phyloP scores from a whole-genome alignment of 2,797 vertebrate species.

The Diplodus puntazzo region DNA sequence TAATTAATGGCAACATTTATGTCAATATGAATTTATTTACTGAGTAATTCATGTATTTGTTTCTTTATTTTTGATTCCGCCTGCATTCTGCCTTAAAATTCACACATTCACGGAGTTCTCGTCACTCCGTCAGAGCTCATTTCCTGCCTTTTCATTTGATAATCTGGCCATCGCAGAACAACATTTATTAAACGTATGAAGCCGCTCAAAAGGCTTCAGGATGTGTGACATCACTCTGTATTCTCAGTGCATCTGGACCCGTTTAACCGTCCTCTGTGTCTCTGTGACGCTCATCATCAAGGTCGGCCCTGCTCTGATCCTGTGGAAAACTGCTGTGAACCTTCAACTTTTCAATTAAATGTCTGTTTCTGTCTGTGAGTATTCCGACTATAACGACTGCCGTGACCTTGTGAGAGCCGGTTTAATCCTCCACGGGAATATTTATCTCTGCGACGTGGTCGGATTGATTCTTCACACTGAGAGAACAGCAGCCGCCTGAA shows the following conservation, averaged over 20 bases:
- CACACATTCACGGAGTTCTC: neutral
- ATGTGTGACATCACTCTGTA: neutral
- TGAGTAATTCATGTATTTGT: too few species aligned
- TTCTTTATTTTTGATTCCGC: too few species aligned
- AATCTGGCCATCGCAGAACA: neutral
- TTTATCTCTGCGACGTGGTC: neutral
- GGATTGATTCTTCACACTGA: neutral
- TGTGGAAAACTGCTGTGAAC: neutral
- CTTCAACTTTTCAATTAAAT: conserved; percentile 1
- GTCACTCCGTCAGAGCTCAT: neutral
- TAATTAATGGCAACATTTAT: too few species aligned
- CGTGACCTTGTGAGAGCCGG: neutral
- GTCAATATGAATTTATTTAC: too few species aligned
- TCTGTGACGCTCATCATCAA: neutral
- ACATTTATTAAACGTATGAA: neutral
- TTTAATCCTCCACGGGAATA: neutral
- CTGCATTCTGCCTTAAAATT: neutral
- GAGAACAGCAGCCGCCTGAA: neutral
- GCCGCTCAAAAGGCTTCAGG: neutral
- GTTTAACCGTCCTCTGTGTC: neutral
- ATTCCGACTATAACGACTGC: neutral
- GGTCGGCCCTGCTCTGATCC: conserved; percentile 11
- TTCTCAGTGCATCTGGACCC: neutral
- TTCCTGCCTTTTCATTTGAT: neutral
- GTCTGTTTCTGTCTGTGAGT: conserved; percentile 14